Percentiles rank a stretch among this genome's conserved stretches.
Evolutionary conservation across 2,797 vertebrate species (phyloP).

Genomic region (Acanthurus tractus): DNA sequence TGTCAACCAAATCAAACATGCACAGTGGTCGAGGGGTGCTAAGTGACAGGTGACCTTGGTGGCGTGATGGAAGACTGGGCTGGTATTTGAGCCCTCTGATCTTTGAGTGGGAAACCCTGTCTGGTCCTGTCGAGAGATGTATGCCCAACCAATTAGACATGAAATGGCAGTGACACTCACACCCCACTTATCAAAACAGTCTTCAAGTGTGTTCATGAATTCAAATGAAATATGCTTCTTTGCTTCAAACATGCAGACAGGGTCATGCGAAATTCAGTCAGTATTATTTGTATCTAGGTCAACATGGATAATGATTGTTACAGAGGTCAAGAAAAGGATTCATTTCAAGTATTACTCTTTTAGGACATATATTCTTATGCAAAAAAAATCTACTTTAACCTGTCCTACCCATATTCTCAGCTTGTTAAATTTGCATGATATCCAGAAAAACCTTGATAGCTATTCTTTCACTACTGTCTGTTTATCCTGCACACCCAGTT

Average conservation of each 20-base stretch:
- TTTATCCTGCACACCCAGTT: conserved; percentile 53
- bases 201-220: conserved; percentile 80
- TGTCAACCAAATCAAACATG: conserved; percentile 85
- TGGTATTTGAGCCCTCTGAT: conserved; percentile 80
- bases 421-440: conserved; percentile 60
- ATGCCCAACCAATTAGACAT: conserved; percentile 80
- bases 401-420: conserved; percentile 22
- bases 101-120: conserved; percentile 79
- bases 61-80: conserved; percentile 80
- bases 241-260: conserved; percentile 58
- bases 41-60: conserved; percentile 86
- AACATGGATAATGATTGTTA: conserved; percentile 56
- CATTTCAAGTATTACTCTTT: conserved; percentile 37
- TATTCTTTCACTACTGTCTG: conserved; percentile 57
- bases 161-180: conserved; percentile 80
- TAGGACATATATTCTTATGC: conserved; percentile 22
- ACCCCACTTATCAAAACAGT: conserved; percentile 78
- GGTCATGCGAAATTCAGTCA: conserved; percentile 45
- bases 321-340: conserved; percentile 54
- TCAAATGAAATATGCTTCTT: conserved; percentile 71
- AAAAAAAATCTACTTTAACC: conserved; percentile 1
- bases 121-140: conserved; percentile 73
- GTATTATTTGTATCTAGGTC: conserved; percentile 58
- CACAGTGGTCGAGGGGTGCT: conserved; percentile 77
- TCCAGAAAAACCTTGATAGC: conserved; percentile 18